These are phyloP conservation scores for Caprella mutica DNA, from an alignment of 2,888 invertebrate species.

Conservation along the genomic window DNA sequence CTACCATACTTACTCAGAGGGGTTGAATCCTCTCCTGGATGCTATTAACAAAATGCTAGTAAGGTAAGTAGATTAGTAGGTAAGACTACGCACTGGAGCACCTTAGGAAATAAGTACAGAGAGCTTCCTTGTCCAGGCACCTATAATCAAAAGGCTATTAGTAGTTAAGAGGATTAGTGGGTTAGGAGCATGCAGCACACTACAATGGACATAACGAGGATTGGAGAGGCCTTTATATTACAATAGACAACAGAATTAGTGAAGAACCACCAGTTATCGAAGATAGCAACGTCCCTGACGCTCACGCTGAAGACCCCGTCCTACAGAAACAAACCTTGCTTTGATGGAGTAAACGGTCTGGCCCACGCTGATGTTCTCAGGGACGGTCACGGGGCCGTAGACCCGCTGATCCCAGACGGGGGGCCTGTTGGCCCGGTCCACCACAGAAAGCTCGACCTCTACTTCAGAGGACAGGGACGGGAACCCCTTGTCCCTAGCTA, in stretches of 20 bases:
- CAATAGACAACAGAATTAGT: neutral
- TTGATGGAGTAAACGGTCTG: conserved; percentile 95
- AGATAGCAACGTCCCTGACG: neutral
- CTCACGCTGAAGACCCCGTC: neutral
- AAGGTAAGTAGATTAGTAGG: too few relatives aligned
- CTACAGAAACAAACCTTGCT: conserved; percentile 58
- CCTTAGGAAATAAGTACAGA: too few relatives aligned
- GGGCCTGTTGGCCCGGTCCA: conserved; percentile 95
- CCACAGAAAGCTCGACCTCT: conserved; percentile 95
- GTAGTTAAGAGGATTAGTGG: too few relatives aligned
- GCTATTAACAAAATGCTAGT: too few relatives aligned
- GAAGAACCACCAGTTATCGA: neutral
- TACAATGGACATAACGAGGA: neutral
- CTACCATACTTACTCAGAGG: too few relatives aligned
- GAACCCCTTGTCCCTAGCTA: conserved; percentile 88
- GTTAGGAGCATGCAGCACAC: too few relatives aligned
- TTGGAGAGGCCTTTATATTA: neutral
- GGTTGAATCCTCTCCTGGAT: too few relatives aligned
- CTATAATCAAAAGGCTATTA: too few relatives aligned
- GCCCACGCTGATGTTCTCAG: conserved; percentile 98
- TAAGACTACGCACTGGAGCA: too few relatives aligned
- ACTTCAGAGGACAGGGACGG: conserved; percentile 80
- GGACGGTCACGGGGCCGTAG: conserved; percentile 95
- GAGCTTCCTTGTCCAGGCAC: too few relatives aligned
- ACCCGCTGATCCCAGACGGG: conserved; percentile 89